Base-by-base conservation (phyloP, 1,140 invertebrate genomes). In the Sinonovacula constricta region DNA sequence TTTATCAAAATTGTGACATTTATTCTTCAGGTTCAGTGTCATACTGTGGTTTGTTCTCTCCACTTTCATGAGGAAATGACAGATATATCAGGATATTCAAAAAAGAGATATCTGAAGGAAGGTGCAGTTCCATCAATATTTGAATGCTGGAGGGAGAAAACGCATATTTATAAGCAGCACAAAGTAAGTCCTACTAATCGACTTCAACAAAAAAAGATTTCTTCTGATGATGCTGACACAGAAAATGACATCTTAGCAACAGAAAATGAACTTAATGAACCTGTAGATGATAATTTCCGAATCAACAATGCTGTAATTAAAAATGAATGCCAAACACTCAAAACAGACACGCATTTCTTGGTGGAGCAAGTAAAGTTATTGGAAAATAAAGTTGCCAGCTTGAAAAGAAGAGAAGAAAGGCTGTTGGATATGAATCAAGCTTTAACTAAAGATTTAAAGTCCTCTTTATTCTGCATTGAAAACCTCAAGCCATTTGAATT, bases 121-220 rank as follows among this genome's bases (percentile, higher is more conserved):
- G 68, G 68, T 14, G 68, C 68, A 26, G 36, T 71, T 30, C 68
- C 68, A 59, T 59, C 68, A 28, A 18, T 22, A 59, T 71, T 71
- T 59, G 68, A 71, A 12, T 71, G 68, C 39, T 71, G 56, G 68
- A 59, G 60, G 24, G 33, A 60, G 18, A 71, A 36, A 24, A 10
- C 31, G 28, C 53, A 59, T 26, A 22, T 60, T 24, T 59, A 34
- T n/a, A 71, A 71, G 33, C 53, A 3, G 39, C 12, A 36, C n/a
- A 36, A 15, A 34, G 24, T 4, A 18, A 39, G 63, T 24, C n/a
- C n/a, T 15, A 56, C 10, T 31, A 69, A 56, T 56, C 12, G 12
- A 18, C 53, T 54, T 31, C 66, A 69, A 28, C 33, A 34, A 28
- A 60, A 59, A 71, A 30, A 36, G n/a, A n/a, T n/a, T n/a, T n/a